Evolutionary conservation across 2,888 invertebrate genomes (phyloP).

Genomic region (Acleris holmiana): DNA sequence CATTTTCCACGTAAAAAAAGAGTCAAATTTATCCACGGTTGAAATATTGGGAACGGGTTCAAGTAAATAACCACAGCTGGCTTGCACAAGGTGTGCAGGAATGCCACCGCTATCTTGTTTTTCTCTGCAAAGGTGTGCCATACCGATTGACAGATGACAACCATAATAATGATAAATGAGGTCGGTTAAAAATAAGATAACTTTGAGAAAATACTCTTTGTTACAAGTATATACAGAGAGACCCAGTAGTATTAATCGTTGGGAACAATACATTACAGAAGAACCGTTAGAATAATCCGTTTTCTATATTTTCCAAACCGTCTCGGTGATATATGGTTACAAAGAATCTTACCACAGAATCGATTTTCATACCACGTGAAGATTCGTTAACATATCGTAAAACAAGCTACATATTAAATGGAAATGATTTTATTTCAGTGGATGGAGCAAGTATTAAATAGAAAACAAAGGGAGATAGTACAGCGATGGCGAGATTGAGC

Average conservation of each 20-base stretch:
- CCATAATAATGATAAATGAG: neutral
- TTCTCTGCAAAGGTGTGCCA: constrained; percentile 6
- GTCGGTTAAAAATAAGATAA: no score
- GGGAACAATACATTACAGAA: no score
- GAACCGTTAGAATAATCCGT: no score
- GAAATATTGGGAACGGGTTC: no score
- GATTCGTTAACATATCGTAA: neutral
- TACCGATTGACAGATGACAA: constrained; percentile 19
- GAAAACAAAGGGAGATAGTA: constrained; percentile 31
- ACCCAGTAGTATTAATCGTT: no score
- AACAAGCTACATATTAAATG: constrained; percentile 5
- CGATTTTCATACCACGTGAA: neutral
- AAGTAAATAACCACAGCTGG: constrained; percentile 4
- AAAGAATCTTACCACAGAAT: no score
- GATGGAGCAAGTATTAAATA: constrained; percentile 17
- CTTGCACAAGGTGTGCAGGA: neutral
- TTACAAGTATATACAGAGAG: no score
- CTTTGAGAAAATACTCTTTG: no score
- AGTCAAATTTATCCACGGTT: no score
- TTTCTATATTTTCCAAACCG: no score
- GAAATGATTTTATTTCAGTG: constrained; percentile 18
- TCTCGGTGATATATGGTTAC: no score
- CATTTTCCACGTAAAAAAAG: no score
- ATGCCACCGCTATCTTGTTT: constrained; percentile 20
- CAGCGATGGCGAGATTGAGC: constrained; percentile 22